Evolutionary conservation across 2,888 invertebrate species (phyloP).

Genomic region (Pachycephus smyrnensis): DNA sequence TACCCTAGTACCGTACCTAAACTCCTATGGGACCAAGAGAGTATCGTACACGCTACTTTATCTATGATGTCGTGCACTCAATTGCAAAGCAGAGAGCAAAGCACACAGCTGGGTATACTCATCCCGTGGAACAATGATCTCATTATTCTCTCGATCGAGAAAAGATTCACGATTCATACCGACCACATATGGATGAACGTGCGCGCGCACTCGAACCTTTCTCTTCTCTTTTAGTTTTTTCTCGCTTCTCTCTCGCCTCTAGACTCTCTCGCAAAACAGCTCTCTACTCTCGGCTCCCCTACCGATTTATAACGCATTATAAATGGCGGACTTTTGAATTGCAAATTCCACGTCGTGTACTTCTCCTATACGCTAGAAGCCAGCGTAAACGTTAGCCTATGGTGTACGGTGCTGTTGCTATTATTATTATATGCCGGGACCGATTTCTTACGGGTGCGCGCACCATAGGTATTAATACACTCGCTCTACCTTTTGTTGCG

Average conservation of each 20-base stretch:
- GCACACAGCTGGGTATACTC: conserved; percentile 27
- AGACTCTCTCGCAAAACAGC: conserved; percentile 20
- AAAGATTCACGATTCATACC: conserved; percentile 41
- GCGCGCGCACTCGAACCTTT: conserved; percentile 12
- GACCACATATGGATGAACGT: conserved; percentile 6
- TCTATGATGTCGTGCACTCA: not conserved
- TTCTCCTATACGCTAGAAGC: conserved; percentile 28
- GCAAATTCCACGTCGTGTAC: conserved; percentile 52
- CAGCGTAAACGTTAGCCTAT: not conserved
- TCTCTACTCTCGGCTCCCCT: conserved; percentile 10
- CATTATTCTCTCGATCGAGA: conserved; percentile 53
- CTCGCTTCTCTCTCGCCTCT: conserved; percentile 24
- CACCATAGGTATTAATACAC: not conserved
- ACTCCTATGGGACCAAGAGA: not conserved
- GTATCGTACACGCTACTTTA: not conserved
- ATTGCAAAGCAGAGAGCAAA: not conserved
- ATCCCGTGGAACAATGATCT: conserved; percentile 52
- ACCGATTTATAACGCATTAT: conserved; percentile 54
- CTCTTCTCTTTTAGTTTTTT: conserved; percentile 28
- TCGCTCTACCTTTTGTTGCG: not conserved
- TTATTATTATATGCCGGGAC: not conserved
- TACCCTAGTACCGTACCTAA: not conserved
- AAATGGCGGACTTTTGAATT: conserved; percentile 56
- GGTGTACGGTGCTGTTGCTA: not conserved
- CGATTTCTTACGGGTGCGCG: not conserved